Conservation (phyloP, 2,888 invertebrate species). For the Xylophagus ater region DNA sequence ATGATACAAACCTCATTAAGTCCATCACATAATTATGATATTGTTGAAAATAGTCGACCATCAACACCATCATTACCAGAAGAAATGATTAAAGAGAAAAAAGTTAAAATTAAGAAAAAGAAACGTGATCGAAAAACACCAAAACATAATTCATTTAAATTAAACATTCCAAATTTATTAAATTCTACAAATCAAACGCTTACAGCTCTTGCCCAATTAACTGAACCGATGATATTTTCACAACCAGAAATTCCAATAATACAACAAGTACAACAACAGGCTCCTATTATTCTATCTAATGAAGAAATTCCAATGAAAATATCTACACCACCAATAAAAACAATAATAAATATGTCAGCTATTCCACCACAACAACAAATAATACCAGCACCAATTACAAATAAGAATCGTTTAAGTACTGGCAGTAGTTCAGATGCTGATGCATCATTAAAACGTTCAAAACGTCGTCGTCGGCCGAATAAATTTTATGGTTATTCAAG, state of each 20-base stretch:
- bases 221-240: no score
- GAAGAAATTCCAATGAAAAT: neutral
- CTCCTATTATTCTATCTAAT: conserved; percentile 15
- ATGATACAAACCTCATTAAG: conserved; percentile 51
- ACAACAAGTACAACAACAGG: conserved; percentile 21
- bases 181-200: conserved; percentile 31
- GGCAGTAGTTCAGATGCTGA: conserved; percentile 46
- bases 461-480: conserved; percentile 69
- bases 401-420: conserved; percentile 24
- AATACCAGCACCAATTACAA: conserved; percentile 21
- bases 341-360: conserved; percentile 41
- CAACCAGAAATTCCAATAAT: no score
- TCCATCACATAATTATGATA: conserved; percentile 48
- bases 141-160: conserved; percentile 40
- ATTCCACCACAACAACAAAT: conserved; percentile 21
- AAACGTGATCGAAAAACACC: conserved; percentile 51
- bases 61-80: conserved; percentile 48
- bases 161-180: conserved; percentile 49
- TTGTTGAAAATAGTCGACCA: conserved; percentile 53
- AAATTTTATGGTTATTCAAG: conserved; percentile 82
- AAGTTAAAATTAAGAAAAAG: conserved; percentile 53
- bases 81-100: conserved; percentile 36
- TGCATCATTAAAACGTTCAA: conserved; percentile 54
- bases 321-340: neutral
- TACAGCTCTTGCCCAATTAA: conserved; percentile 33